Percentiles rank a stretch among this genome's conserved stretches.
Conservation (phyloP, 2,888 invertebrate species). For the Hemistola chrysoprasaria region DNA sequence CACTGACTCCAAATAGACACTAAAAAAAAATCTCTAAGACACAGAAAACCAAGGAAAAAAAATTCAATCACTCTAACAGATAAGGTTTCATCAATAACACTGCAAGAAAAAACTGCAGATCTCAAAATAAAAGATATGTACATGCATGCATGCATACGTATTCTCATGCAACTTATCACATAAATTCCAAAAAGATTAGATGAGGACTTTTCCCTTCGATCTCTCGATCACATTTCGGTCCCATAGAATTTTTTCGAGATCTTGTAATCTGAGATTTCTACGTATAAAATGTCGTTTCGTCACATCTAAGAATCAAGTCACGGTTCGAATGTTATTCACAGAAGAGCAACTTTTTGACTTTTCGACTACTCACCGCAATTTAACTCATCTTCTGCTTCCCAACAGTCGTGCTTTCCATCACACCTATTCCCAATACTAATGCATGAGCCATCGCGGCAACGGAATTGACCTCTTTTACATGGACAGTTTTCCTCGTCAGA, state of each 20-base stretch:
- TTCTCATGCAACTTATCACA: slow-evolving; percentile 14
- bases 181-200: too few relatives aligned
- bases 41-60: too few relatives aligned
- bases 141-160: slow-evolving; percentile 1
- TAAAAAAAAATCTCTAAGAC: too few relatives aligned
- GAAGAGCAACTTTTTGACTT: slow-evolving; percentile 13
- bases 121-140: neutral
- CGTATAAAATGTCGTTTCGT: too few relatives aligned
- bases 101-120: neutral
- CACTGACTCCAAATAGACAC: slow-evolving; percentile 8
- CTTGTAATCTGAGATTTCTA: too few relatives aligned
- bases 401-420: slow-evolving; percentile 83
- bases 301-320: neutral
- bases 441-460: slow-evolving; percentile 85
- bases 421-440: slow-evolving; percentile 84
- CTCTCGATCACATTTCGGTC: too few relatives aligned
- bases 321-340: slow-evolving; percentile 24
- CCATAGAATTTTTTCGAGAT: too few relatives aligned
- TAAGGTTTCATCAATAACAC: too few relatives aligned
- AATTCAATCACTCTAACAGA: too few relatives aligned
- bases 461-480: slow-evolving; percentile 75
- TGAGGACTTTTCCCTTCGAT: too few relatives aligned
- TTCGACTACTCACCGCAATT: slow-evolving; percentile 67
- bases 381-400: slow-evolving; percentile 83
- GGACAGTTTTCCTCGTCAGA: slow-evolving; percentile 69